Base-by-base conservation (phyloP, 2,113 vertebrate genomes). In the Progne subis region DNA sequence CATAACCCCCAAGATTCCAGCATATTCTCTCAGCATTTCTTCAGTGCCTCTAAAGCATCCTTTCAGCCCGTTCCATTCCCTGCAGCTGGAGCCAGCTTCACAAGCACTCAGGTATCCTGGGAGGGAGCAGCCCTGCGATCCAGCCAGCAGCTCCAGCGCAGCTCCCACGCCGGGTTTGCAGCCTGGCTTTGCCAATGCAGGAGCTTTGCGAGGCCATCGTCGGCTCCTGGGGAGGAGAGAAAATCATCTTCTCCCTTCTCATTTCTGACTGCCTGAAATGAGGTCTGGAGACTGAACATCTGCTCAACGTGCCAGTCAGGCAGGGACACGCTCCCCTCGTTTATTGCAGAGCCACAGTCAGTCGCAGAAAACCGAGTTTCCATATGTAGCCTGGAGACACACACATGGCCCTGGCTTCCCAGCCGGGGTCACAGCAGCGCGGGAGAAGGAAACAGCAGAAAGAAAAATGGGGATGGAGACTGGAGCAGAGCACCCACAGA, bases 121-220 rank as follows among this genome's bases (percentile, higher is more conserved):
- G 85, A 93, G 67, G 75, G 2, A 81, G 60, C 74, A 50, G 14
- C 82, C 57, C 82, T 79, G 61, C 70, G 23, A 41, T 29, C 53
- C 87, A 84, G 56, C 25, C 84, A 39, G 81, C 56, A 64, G 77
- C 69, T 63, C 56, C 9, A 34, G 47, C 88, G 17, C 90, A 92
- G 92, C 90, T 95, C 31, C 71, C 70, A 39, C 0, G 0, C 37
- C 1, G 0, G 70, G 29, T 65, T 68, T 8, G 52, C 70, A 79
- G 90, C 21, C 75, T 34, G 82, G 70, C 29, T 0, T 28, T 7
- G 10, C 11, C 4, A 68, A 21, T 0, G 0, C 69, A 28, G 67
- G 52, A 47, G 84, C 55, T 72, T 72, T 47, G 47, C 11, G 14
- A 78, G 55, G 95, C 61, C 82, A 57, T 31, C 15, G 0, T 1